These are phyloP conservation scores for Leistus spinibarbis DNA, from an alignment of 2,888 invertebrate genomes.

Conservation along the genomic window DNA sequence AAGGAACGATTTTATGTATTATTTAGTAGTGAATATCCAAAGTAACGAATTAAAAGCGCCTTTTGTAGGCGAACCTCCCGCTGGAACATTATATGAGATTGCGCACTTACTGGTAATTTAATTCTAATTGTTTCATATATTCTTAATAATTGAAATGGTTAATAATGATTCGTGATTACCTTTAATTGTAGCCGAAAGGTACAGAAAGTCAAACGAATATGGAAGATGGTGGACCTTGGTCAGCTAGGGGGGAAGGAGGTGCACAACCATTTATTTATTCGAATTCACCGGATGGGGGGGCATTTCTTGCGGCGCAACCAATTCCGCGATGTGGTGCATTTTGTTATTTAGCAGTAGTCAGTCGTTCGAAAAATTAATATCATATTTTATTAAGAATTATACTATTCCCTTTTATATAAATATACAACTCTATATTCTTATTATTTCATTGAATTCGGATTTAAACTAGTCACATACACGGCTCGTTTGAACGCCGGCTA, in stretches of 20 bases:
- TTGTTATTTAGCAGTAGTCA: slow-evolving; percentile 63
- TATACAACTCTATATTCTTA: not conserved
- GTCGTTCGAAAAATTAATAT: slow-evolving; percentile 14
- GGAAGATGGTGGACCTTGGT: slow-evolving; percentile 44
- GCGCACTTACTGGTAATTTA: slow-evolving; percentile 54
- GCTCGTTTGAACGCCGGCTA: no score
- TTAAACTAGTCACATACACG: no score
- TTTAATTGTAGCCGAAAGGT: slow-evolving; percentile 51
- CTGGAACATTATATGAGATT: slow-evolving; percentile 56
- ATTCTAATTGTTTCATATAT: not conserved
- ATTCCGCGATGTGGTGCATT: slow-evolving; percentile 64
- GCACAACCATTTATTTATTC: slow-evolving; percentile 58
- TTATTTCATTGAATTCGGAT: not conserved
- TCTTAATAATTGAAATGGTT: no score
- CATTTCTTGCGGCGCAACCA: slow-evolving; percentile 63
- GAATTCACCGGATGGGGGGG: slow-evolving; percentile 64
- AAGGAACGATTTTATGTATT: slow-evolving; percentile 62
- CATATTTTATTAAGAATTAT: not conserved
- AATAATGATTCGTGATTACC: slow-evolving; percentile 34
- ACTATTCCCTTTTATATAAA: not conserved
- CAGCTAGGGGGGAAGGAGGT: slow-evolving; percentile 33
- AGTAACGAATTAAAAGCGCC: slow-evolving; percentile 58
- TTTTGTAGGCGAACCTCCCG: slow-evolving; percentile 60
- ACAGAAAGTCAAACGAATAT: slow-evolving; percentile 42
- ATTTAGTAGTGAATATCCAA: slow-evolving; percentile 59